A percentile compares a stretch with the other conserved stretches of the same genome.
Evolutionary conservation across 2,888 invertebrate species (phyloP).

Genomic region (Ctenicera cuprea): DNA sequence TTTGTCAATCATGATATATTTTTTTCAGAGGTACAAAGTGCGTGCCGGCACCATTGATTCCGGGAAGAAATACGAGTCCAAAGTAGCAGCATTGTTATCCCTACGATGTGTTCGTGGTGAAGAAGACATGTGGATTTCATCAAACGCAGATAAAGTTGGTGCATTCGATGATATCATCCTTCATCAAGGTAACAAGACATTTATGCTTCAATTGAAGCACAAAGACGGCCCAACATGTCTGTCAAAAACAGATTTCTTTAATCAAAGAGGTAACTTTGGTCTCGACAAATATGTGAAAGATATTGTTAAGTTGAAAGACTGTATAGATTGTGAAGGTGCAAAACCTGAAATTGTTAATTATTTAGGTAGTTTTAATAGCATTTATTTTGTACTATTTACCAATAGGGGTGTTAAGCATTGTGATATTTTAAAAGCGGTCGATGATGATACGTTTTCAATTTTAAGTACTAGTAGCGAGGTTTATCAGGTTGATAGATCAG

Average conservation of each 20-base stretch:
- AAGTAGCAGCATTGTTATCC: constrained; percentile 8
- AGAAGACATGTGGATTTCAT: constrained; percentile 7
- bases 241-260: neutral
- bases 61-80: constrained; percentile 18
- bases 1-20: too few species aligned
- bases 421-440: neutral
- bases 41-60: constrained; percentile 5
- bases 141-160: constrained; percentile 2
- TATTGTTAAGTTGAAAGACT: neutral
- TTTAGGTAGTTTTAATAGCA: neutral
- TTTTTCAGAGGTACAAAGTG: constrained; percentile 25
- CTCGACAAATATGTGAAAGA: constrained; percentile 14
- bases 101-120: neutral
- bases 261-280: neutral
- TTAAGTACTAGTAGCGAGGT: constrained; percentile 1
- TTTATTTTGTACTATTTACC: constrained; percentile 14
- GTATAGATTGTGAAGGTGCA: neutral
- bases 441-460: neutral
- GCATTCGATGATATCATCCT: constrained; percentile 26
- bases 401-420: neutral
- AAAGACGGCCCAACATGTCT: constrained; percentile 5
- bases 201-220: constrained; percentile 30
- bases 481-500: neutral
- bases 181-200: neutral
- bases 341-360: neutral